phyloP scores from a whole-genome alignment of 2,797 vertebrate genomes.

The Echiichthys vipera region DNA sequence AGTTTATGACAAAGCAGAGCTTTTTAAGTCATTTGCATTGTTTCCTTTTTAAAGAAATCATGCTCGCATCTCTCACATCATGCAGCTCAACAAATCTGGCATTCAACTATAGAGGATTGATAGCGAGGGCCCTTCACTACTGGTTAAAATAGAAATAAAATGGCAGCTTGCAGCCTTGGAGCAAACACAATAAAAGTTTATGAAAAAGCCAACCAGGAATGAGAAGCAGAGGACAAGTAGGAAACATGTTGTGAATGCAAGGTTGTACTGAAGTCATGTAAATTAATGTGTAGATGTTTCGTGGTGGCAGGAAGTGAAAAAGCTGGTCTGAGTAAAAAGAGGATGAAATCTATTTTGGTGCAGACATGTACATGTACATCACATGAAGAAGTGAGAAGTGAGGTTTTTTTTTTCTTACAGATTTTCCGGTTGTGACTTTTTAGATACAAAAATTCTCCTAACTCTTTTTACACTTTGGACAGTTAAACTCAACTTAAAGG shows the following conservation, averaged over 20 bases:
- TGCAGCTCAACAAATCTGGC: not conserved
- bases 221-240: conserved; percentile 20
- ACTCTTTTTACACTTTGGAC: not conserved
- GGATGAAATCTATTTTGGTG: not conserved
- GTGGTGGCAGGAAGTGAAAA: conserved; percentile 4
- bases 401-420: not conserved
- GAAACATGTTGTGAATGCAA: not conserved
- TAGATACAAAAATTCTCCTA: not conserved
- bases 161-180: not conserved
- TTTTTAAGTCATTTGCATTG: not conserved
- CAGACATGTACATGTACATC: not conserved
- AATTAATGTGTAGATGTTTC: not conserved
- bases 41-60: not conserved
- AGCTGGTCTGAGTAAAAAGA: not conserved
- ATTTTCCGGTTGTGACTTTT: not conserved
- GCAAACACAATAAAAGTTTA: conserved; percentile 13
- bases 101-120: not conserved
- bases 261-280: not conserved
- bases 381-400: not conserved
- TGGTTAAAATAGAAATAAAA: not conserved
- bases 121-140: not conserved
- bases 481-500: not conserved
- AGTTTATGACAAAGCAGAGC: not conserved
- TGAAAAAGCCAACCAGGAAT: conserved; percentile 27
- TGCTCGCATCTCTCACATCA: not conserved